These are phyloP conservation scores for Ailurus styani DNA, from an alignment of 2,113 vertebrate genomes.

Conservation along the genomic window DNA sequence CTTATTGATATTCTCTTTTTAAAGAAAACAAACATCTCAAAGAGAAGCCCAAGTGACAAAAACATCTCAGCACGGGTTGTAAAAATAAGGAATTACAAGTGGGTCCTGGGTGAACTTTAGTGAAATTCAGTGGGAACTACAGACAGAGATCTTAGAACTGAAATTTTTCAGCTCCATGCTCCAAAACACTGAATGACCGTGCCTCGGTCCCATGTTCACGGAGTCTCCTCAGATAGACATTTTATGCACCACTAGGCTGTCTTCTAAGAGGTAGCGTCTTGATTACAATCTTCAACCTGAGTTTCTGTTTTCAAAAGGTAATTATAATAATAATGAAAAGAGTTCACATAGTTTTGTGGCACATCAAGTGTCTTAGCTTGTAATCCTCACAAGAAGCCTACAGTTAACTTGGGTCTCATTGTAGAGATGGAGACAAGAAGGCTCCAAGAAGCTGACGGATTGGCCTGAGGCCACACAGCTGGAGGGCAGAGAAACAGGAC, in stretches of 20 bases:
- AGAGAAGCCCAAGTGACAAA: background rate
- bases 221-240: background rate
- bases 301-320: too few species aligned
- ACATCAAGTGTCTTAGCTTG: background rate
- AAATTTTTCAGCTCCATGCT: background rate
- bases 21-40: conserved; percentile 49
- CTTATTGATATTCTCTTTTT: conserved; percentile 27
- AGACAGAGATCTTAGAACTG: background rate
- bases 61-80: background rate
- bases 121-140: background rate
- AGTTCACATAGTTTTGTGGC: background rate
- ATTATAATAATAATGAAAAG: background rate
- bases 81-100: background rate
- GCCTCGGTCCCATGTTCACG: background rate
- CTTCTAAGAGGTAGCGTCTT: background rate
- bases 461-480: background rate
- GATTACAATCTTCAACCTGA: background rate
- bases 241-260: background rate
- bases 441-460: background rate
- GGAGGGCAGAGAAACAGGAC: background rate
- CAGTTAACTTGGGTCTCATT: background rate
- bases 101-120: background rate
- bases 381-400: background rate
- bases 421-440: background rate
- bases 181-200: background rate